These are phyloP conservation scores for Paramisgurnus dabryanus DNA, from an alignment of 2,113 vertebrate species.

Conservation along the genomic window DNA sequence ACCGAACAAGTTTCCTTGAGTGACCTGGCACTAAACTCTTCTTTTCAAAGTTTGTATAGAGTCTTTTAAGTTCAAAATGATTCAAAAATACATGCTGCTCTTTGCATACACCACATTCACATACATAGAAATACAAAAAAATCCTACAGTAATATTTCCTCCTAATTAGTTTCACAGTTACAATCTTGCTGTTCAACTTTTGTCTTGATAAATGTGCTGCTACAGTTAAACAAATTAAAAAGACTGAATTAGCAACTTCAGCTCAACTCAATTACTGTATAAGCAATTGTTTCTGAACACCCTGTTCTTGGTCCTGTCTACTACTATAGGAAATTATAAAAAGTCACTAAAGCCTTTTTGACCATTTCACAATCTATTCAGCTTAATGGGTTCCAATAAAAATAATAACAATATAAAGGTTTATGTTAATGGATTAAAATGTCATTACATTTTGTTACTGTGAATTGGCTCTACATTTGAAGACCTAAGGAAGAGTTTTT, in stretches of 20 bases:
- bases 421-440: constrained; percentile 30
- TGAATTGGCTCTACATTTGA: neutral
- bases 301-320: constrained; percentile 1
- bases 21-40: neutral
- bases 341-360: neutral
- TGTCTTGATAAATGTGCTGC: neutral
- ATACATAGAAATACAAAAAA: too few relatives aligned
- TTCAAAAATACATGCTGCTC: neutral
- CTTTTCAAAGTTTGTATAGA: neutral
- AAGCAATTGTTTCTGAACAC: neutral
- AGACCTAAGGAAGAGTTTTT: neutral
- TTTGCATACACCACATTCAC: neutral
- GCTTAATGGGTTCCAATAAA: constrained; percentile 39
- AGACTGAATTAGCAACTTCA: constrained; percentile 10
- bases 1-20: neutral
- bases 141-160: too few relatives aligned
- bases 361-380: constrained; percentile 10
- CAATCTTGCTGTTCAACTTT: neutral
- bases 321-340: neutral
- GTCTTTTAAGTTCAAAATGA: neutral
- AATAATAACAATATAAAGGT: constrained; percentile 26
- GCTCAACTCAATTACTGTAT: neutral
- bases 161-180: neutral
- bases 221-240: neutral
- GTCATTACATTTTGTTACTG: constrained; percentile 6